Conservation (phyloP, 2,797 vertebrate species). For the Eutrigla gurnardus region DNA sequence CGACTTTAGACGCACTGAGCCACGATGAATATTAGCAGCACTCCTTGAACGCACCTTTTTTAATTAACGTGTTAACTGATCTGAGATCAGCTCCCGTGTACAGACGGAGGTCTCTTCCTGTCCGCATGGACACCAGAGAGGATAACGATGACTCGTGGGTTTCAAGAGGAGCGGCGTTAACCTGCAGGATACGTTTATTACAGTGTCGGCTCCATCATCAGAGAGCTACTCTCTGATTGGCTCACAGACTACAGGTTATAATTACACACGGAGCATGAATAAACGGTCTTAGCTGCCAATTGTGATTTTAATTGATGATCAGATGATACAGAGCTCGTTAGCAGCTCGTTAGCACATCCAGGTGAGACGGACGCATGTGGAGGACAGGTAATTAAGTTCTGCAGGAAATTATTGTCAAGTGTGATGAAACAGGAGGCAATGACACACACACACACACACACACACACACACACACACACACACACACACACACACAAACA, state of each 20-base stretch:
- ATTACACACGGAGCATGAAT: slow-evolving; percentile 14
- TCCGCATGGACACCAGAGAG: too few relatives aligned
- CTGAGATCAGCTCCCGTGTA: too few relatives aligned
- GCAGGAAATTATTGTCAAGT: slow-evolving; percentile 32
- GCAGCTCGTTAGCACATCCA: slow-evolving; percentile 28
- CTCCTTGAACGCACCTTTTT: too few relatives aligned
- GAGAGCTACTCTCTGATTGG: neutral
- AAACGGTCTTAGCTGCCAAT: neutral
- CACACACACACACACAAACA: slow-evolving; percentile 1
- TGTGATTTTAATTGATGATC: slow-evolving; percentile 21
- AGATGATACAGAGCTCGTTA: slow-evolving; percentile 29
- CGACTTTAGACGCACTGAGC: too few relatives aligned
- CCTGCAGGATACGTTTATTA: too few relatives aligned
- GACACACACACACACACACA: neutral
- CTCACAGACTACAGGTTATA: neutral
- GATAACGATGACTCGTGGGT: too few relatives aligned
- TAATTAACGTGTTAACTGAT: too few relatives aligned
- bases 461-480: slow-evolving; percentile 21
- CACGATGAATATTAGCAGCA: too few relatives aligned
- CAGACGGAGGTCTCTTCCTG: too few relatives aligned
- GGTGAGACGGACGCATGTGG: slow-evolving; percentile 5
- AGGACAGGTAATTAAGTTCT: slow-evolving; percentile 33
- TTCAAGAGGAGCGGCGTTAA: too few relatives aligned
- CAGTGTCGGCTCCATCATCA: too few relatives aligned
- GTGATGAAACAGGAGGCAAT: slow-evolving; percentile 55